Percentiles rank a stretch among this genome's conserved stretches.
phyloP scores from a whole-genome alignment of 2,888 invertebrate species.

The Ichneumoninae sp. region DNA sequence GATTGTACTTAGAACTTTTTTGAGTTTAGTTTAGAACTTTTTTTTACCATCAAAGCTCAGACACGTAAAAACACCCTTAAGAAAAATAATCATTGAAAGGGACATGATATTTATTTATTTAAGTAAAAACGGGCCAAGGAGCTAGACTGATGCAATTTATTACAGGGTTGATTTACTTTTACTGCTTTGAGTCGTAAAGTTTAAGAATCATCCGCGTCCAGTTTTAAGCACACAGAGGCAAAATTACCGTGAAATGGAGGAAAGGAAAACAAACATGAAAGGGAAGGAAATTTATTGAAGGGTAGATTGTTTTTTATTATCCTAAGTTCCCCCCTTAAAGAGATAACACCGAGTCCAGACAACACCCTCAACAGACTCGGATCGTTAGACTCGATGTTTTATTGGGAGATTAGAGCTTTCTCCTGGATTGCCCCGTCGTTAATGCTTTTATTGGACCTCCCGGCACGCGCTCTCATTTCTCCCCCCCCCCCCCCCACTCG shows the following conservation, averaged over 20 bases:
- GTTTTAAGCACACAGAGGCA: background rate
- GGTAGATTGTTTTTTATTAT: conserved; percentile 2
- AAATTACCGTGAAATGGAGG: background rate
- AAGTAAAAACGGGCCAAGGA: no score
- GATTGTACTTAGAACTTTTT: no score
- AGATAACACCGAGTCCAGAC: conserved; percentile 27
- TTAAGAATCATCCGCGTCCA: background rate
- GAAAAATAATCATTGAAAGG: no score
- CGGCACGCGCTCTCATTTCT: conserved; percentile 24
- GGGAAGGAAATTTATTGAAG: conserved; percentile 8
- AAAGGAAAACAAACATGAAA: background rate
- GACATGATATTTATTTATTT: no score
- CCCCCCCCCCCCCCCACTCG: background rate
- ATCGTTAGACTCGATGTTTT: conserved; percentile 32
- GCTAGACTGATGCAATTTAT: background rate
- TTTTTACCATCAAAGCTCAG: no score
- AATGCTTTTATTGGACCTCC: conserved; percentile 37
- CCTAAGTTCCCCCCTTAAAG: conserved; percentile 11
- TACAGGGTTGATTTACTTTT: background rate
- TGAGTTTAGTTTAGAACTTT: no score
- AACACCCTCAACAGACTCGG: conserved; percentile 15
- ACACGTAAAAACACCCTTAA: no score
- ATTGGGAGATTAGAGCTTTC: conserved; percentile 43
- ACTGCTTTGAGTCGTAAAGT: background rate
- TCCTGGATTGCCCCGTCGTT: conserved; percentile 40